phyloP scores from a whole-genome alignment of 2,113 vertebrate genomes.

The Microcebus jonahi region DNA sequence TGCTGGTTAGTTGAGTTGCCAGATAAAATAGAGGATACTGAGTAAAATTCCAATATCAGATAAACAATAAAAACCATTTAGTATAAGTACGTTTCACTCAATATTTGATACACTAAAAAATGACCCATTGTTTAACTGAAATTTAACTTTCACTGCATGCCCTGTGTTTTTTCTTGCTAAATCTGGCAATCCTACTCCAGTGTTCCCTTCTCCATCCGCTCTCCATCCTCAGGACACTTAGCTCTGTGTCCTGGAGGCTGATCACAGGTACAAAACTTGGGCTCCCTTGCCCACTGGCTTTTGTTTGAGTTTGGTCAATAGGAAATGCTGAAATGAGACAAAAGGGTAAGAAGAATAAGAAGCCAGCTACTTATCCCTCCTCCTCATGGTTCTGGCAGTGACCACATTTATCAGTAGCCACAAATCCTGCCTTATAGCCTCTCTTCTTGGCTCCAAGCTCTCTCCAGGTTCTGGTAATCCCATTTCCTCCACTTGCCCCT shows the following conservation, averaged over 20 bases:
- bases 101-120: not conserved
- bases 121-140: conserved; percentile 7
- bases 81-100: not conserved
- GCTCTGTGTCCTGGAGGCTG: not conserved
- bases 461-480: not conserved
- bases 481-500: not conserved
- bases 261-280: not conserved
- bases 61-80: not conserved
- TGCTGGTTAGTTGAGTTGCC: not conserved
- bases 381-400: not conserved
- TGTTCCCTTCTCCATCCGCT: not conserved
- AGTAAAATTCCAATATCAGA: not conserved
- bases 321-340: not conserved
- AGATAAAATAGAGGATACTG: not conserved
- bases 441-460: not conserved
- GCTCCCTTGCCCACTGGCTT: not conserved
- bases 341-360: not conserved
- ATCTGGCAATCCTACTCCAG: not conserved
- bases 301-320: not conserved
- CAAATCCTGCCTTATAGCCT: not conserved
- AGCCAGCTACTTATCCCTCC: not conserved
- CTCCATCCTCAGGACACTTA: not conserved
- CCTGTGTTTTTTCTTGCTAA: conserved; percentile 18
- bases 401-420: not conserved
- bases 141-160: not conserved